phyloP scores from a whole-genome alignment of 2,797 vertebrate species.

The Peromyscus attwateri region DNA sequence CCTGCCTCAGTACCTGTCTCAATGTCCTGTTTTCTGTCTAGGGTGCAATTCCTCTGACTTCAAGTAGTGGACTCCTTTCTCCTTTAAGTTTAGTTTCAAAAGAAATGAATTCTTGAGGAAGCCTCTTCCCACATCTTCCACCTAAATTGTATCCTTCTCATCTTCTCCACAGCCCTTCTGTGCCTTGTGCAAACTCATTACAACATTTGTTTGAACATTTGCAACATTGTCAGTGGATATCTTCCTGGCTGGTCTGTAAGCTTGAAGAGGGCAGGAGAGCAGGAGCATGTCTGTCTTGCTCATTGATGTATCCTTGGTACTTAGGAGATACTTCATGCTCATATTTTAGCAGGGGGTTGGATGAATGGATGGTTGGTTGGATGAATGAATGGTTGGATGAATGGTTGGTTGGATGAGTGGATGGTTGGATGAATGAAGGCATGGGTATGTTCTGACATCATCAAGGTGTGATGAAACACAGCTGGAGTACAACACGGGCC shows the following conservation, averaged over 20 bases:
- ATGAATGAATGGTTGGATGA: neutral
- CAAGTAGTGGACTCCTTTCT: neutral
- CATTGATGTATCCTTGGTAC: neutral
- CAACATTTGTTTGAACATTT: neutral
- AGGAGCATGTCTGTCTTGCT: neutral
- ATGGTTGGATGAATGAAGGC: neutral
- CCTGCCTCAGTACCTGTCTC: slow-evolving; percentile 18
- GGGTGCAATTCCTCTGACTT: neutral
- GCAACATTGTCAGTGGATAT: neutral
- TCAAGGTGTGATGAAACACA: neutral
- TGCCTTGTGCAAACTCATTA: neutral
- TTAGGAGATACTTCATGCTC: neutral
- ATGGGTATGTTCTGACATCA: neutral
- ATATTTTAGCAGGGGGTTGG: neutral
- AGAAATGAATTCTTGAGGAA: neutral
- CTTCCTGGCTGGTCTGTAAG: neutral
- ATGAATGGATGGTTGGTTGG: neutral
- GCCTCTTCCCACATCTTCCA: neutral
- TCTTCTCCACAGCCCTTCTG: neutral
- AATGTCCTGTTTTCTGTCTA: slow-evolving; percentile 48
- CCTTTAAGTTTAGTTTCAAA: slow-evolving; percentile 12
- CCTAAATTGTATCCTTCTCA: neutral
- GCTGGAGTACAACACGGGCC: neutral
- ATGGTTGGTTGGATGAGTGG: neutral
- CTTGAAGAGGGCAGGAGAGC: neutral